phyloP scores from a whole-genome alignment of 2,888 invertebrate species.

The Eupithecia inturbata region DNA sequence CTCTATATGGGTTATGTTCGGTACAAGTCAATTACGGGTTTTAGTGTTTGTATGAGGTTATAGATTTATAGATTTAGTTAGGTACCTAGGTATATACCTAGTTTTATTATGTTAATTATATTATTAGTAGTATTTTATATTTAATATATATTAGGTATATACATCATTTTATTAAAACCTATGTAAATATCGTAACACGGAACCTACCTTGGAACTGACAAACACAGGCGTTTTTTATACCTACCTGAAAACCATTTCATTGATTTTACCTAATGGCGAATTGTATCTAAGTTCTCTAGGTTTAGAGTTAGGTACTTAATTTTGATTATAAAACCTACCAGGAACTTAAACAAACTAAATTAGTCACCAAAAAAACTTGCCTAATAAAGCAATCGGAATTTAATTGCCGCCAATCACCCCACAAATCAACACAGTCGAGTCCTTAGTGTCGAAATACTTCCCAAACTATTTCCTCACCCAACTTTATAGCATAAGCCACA shows the following conservation, averaged over 20 bases:
- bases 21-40: slow-evolving; percentile 44
- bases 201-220: too few relatives aligned
- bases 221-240: too few relatives aligned
- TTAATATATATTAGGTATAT: too few relatives aligned
- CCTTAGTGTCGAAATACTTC: slow-evolving; percentile 52
- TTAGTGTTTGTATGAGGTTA: slow-evolving; percentile 26
- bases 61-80: too few relatives aligned
- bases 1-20: slow-evolving; percentile 29
- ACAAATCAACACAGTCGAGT: slow-evolving; percentile 46
- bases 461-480: slow-evolving; percentile 52
- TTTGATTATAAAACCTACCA: not conserved
- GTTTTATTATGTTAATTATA: too few relatives aligned
- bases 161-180: not conserved
- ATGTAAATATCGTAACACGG: not conserved
- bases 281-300: too few relatives aligned
- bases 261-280: too few relatives aligned
- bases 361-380: slow-evolving; percentile 1
- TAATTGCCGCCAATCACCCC: slow-evolving; percentile 27
- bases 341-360: not conserved
- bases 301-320: not conserved
- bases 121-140: too few relatives aligned
- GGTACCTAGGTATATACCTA: not conserved
- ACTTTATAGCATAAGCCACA: slow-evolving; percentile 49
- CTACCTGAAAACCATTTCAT: too few relatives aligned
- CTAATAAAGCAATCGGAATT: slow-evolving; percentile 9